Conservation (phyloP, 1,140 invertebrate genomes). For the Gyrodactylus bullatarudis region DNA sequence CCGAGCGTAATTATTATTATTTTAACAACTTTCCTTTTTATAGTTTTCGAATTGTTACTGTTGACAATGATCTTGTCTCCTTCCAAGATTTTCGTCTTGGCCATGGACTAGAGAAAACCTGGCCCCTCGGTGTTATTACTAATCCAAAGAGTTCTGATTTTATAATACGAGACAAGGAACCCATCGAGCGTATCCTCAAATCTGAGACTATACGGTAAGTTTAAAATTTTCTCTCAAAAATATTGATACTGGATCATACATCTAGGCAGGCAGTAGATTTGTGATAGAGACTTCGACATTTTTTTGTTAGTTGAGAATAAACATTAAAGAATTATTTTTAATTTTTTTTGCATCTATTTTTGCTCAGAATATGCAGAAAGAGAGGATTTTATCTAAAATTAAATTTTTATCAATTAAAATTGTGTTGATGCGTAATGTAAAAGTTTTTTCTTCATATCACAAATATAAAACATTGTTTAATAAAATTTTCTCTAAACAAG, state of each 20-base stretch:
- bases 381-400: too few relatives aligned
- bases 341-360: too few relatives aligned
- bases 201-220: constrained; percentile 41
- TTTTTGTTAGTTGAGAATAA: too few relatives aligned
- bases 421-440: too few relatives aligned
- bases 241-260: background rate
- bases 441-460: too few relatives aligned
- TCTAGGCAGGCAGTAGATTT: background rate
- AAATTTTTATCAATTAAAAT: too few relatives aligned
- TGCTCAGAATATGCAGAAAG: too few relatives aligned
- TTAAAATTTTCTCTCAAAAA: background rate
- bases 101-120: constrained; percentile 22
- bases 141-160: constrained; percentile 51
- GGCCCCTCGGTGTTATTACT: constrained; percentile 47
- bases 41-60: constrained; percentile 40
- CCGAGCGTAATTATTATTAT: constrained; percentile 30
- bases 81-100: constrained; percentile 34
- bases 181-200: constrained; percentile 28
- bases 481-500: too few relatives aligned
- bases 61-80: constrained; percentile 59
- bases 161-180: constrained; percentile 35
- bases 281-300: background rate
- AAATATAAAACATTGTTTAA: too few relatives aligned
- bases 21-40: constrained; percentile 11
- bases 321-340: too few relatives aligned